phyloP scores from a whole-genome alignment of 2,797 vertebrate species.

The Syncerus caffer region DNA sequence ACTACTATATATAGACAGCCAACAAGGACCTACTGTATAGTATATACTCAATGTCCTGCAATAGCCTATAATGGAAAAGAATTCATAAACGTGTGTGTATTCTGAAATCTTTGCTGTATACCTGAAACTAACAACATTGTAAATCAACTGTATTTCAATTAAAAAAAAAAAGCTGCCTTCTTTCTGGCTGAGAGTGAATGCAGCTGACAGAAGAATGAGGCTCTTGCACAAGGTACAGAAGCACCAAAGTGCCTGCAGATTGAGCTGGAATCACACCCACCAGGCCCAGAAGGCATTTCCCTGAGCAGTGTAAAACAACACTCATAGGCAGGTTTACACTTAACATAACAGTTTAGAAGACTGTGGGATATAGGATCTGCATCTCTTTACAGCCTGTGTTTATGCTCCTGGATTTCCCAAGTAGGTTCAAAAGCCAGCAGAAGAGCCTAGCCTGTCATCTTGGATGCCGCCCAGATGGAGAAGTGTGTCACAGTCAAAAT shows the following conservation, averaged over 20 bases:
- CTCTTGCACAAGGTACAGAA: not conserved
- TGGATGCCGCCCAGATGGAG: not conserved
- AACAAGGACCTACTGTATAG: not conserved
- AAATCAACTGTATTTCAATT: not conserved
- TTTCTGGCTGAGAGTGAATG: not conserved
- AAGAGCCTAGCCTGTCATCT: not conserved
- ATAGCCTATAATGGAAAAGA: not conserved
- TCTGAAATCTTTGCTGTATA: not conserved
- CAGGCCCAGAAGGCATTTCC: not conserved
- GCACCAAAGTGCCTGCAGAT: not conserved
- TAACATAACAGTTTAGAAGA: slow-evolving; percentile 31
- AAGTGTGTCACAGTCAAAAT: not conserved
- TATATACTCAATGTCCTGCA: not conserved
- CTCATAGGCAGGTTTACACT: not conserved
- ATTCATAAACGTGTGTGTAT: not conserved
- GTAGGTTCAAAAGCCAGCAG: slow-evolving; percentile 8
- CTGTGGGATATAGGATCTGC: not conserved
- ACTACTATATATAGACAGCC: not conserved
- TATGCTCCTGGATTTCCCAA: not conserved
- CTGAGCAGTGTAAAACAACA: not conserved
- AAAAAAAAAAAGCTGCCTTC: not conserved
- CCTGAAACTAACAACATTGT: not conserved
- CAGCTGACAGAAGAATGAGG: not conserved
- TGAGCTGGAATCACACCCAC: not conserved
- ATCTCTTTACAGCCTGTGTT: not conserved